A percentile compares a stretch with the other conserved stretches of the same genome.
Conservation (phyloP, 2,113 vertebrate genomes). For the human (Homo sapiens) region DNA sequence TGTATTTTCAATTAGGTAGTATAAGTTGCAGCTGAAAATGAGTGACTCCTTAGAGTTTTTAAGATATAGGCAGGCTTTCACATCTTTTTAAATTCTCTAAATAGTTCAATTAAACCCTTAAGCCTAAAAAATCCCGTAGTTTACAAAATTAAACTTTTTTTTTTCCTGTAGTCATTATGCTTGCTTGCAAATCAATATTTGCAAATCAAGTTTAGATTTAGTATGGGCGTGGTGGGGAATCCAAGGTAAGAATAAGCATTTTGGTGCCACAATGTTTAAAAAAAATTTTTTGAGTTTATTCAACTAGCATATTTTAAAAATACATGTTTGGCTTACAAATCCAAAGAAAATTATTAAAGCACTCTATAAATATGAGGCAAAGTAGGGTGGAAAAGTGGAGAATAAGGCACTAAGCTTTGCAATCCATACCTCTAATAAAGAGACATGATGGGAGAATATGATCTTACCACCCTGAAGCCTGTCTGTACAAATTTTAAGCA, state of each 20-base stretch:
- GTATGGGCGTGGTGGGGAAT: not conserved
- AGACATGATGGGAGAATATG: not conserved
- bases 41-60: not conserved
- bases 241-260: not conserved
- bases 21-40: not conserved
- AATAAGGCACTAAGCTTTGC: accelerated
- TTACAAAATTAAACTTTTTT: not conserved
- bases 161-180: not conserved
- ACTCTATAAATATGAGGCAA: not conserved
- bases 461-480: not conserved
- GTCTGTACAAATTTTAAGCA: not conserved
- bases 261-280: not conserved
- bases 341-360: not conserved
- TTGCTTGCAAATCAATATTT: not conserved
- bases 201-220: not conserved
- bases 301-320: not conserved
- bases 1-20: not conserved
- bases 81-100: not conserved
- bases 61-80: not conserved
- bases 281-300: not conserved
- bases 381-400: not conserved
- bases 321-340: not conserved
- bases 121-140: not conserved
- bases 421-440: not conserved
- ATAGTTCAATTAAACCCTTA: not conserved